phyloP scores from a whole-genome alignment of 1,140 invertebrate genomes.

The Polypedilum pembai region DNA sequence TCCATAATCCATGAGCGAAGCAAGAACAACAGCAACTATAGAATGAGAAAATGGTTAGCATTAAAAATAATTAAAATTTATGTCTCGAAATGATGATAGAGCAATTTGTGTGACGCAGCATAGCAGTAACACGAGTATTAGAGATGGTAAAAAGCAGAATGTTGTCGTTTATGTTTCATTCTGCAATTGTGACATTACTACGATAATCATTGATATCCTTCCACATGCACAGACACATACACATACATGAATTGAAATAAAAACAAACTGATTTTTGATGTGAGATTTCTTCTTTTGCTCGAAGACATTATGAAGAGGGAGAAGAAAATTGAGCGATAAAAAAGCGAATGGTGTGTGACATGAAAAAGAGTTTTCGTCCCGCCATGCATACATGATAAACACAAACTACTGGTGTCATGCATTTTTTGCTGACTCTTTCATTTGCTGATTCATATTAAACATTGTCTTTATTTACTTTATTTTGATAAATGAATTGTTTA shows the following conservation, averaged over 20 bases:
- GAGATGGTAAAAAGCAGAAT: not conserved
- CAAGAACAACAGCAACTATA: too few relatives aligned
- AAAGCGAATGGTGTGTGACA: not conserved
- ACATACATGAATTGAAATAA: not conserved
- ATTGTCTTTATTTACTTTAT: not conserved
- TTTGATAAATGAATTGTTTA: slow-evolving; percentile 8
- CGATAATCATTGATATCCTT: slow-evolving; percentile 6
- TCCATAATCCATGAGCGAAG: not conserved
- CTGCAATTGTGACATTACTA: not conserved
- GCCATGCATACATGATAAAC: not conserved
- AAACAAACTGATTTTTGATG: slow-evolving; percentile 24
- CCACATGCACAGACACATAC: too few relatives aligned
- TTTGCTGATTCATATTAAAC: not conserved
- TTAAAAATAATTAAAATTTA: slow-evolving; percentile 28
- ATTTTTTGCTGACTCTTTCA: slow-evolving; percentile 12
- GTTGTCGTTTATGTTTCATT: slow-evolving; percentile 2
- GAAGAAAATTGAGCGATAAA: not conserved
- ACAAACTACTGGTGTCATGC: not conserved
- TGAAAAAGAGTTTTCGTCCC: not conserved
- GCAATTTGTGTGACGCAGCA: slow-evolving; percentile 6
- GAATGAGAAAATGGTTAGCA: not conserved
- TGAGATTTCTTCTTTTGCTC: not conserved
- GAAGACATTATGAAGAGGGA: not conserved
- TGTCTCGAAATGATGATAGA: slow-evolving; percentile 7
- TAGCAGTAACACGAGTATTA: not conserved